Percentiles rank a stretch among this genome's conserved stretches.
phyloP scores from a whole-genome alignment of 2,888 invertebrate species.

The Suillia variegata region DNA sequence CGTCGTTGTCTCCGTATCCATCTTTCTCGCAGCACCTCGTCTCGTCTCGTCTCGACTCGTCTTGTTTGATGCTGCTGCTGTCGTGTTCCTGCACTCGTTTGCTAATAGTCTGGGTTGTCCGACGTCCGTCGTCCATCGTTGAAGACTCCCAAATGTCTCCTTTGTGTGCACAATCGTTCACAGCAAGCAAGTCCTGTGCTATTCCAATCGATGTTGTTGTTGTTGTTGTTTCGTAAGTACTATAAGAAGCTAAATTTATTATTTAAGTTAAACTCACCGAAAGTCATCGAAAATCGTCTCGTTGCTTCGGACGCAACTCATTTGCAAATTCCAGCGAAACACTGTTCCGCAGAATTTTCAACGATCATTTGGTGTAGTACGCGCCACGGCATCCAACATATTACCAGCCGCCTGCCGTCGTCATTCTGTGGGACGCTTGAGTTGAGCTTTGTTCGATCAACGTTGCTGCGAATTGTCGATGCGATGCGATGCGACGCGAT shows the following conservation, averaged over 20 bases:
- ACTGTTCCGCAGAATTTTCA: constrained; percentile 57
- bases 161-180: constrained; percentile 7
- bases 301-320: constrained; percentile 45
- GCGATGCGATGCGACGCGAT: too few relatives aligned
- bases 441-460: too few relatives aligned
- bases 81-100: constrained; percentile 7
- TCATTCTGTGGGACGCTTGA: constrained; percentile 11
- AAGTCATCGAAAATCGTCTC: not conserved
- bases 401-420: constrained; percentile 10
- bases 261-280: constrained; percentile 38
- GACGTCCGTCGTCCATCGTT: constrained; percentile 4
- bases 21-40: constrained; percentile 14
- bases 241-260: constrained; percentile 42
- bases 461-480: too few relatives aligned
- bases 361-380: constrained; percentile 48
- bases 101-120: constrained; percentile 23
- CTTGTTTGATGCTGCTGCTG: constrained; percentile 5
- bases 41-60: constrained; percentile 14
- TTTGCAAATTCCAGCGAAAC: constrained; percentile 59
- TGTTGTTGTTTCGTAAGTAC: not conserved
- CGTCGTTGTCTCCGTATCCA: not conserved
- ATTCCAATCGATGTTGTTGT: not conserved
- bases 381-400: constrained; percentile 18
- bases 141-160: constrained; percentile 51
- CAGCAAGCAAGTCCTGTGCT: not conserved